Base-by-base conservation (phyloP, 2,888 invertebrate genomes). In the Perizoma affinitatum region DNA sequence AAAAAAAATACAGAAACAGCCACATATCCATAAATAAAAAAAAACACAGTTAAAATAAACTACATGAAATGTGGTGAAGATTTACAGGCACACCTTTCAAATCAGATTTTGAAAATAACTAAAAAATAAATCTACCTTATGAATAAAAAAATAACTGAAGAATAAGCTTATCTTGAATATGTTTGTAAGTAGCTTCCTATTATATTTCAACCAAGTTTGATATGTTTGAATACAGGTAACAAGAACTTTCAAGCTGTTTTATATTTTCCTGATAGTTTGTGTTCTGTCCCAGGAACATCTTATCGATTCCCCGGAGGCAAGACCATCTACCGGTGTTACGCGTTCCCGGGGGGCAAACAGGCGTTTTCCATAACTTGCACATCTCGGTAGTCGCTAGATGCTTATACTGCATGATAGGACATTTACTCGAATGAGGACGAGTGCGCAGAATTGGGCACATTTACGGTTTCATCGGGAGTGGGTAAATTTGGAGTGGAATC, bases 351-450 rank as follows among this genome's bases (percentile, higher is more conserved):
- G 41, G 49, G 58, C 41, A 48, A 52, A 63, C 58, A 63, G 63
- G 63, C 58, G 48, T 58, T 53, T 59, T 52, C 63, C 58, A 63
- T 63, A 58, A 57, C 53, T 38, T 38, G 46, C 41, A 58, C 45
- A 63, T 45, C 58, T 63, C 47, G 48, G 40, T 58, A 54, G 41
- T 56, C 49, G 44, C 45, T 36, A 53, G 54, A 45, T 63, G 45
- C 49, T 58, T 55, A 52, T 63, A 48, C 52, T 44, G 55, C 55
- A 58, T 35, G 47, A 43, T 47, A 43, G 51, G 47, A 54, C 54
- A 51, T 58, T 54, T 11, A 35, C 10, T 22, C 43, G 40, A 62
- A 58, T 58, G 38, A 58, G 54, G 44, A 51, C 34, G 54, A 38
- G n/a, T 42, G 54, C 43, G 36, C 38, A 47, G 43, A 54, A 54